Percentiles rank a stretch among this genome's conserved stretches.
Conservation (phyloP, 2,113 vertebrate genomes). For the Cariama cristata region DNA sequence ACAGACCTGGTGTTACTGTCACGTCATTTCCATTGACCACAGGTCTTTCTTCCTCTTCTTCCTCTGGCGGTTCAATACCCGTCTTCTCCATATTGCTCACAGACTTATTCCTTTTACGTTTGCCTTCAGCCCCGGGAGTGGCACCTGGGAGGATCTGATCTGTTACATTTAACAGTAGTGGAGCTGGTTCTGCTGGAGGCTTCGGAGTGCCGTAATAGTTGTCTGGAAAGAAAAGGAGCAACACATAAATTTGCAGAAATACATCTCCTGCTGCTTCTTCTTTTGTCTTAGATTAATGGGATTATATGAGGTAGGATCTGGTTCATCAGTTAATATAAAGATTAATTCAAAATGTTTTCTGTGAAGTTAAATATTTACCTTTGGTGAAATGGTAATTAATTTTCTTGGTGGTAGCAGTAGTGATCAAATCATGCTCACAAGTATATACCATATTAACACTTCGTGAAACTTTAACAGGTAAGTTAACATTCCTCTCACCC, state of each 20-base stretch:
- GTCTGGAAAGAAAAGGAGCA: constrained; percentile 77
- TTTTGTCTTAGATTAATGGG: not conserved
- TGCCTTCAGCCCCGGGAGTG: constrained; percentile 93
- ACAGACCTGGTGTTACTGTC: constrained; percentile 90
- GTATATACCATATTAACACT: not conserved
- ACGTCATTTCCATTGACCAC: constrained; percentile 91
- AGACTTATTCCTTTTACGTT: constrained; percentile 96
- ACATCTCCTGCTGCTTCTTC: not conserved
- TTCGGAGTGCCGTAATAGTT: constrained; percentile 99
- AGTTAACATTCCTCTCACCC: not conserved
- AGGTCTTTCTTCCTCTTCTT: constrained; percentile 94
- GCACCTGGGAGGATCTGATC: constrained; percentile 94
- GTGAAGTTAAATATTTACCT: not conserved
- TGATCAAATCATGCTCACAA: not conserved
- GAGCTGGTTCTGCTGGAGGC: constrained; percentile 92
- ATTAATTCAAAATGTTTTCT: not conserved
- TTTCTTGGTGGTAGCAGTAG: not conserved
- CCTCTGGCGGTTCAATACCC: constrained; percentile 91
- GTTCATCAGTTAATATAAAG: not conserved
- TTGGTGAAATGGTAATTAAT: not conserved
- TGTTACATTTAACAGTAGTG: constrained; percentile 93
- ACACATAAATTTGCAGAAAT: not conserved
- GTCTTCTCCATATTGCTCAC: constrained; percentile 99
- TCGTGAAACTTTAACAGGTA: not conserved
- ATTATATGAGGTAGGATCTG: not conserved